Evolutionary conservation across 2,888 invertebrate species (phyloP), one percentile per base, ranked within the genome.

Genomic region (Sphaeridia pumilis): DNA sequence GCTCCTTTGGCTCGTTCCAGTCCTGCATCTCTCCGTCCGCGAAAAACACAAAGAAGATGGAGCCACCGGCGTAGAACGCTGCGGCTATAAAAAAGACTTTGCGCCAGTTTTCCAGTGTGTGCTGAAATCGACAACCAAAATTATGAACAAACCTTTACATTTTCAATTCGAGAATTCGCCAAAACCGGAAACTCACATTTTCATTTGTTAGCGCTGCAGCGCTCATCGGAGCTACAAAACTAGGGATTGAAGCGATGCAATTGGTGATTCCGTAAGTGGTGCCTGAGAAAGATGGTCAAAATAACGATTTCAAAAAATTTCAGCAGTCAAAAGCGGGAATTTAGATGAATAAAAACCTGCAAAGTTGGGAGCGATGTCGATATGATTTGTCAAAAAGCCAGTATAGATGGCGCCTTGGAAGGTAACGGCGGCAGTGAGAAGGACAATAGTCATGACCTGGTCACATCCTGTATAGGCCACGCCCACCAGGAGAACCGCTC

Each of bases 331-430:
- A 14, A 31, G 10, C 14, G n/a, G 7, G 7, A 17, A 17, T 17
- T 12, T 41, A 41, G 7, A 12, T 41, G 10, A 31, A 31, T 12
- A 31, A n/a, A n/a, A n/a, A 31, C 55, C 55, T 22, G 55, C 55
- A 42, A 31, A 55, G 46, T 55, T 55, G 10, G 55, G 55, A 3
- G 55, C 46, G 31, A 55, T 51, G 46, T 55, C 55, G 36, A 55
- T 55, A 24, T 55, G 55, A 46, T 55, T 55, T 3, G 31, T 42
- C 17, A 55, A 14, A 20, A 51, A 55, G 5, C 45, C 42, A 7
- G 55, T 44, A 26, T 55, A 55, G n/a, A 42, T 41, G 5, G 51
- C 55, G 20, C 55, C 55, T 5, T 27, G 7, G 38, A 55, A 35
- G n/a, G 50, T 51, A 27, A 51, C 45, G 1, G 46, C 50, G 26